Evolutionary conservation across 2,113 vertebrate genomes (phyloP), one percentile per base, ranked within the genome.

Genomic region (Erpornis zantholeuca): DNA sequence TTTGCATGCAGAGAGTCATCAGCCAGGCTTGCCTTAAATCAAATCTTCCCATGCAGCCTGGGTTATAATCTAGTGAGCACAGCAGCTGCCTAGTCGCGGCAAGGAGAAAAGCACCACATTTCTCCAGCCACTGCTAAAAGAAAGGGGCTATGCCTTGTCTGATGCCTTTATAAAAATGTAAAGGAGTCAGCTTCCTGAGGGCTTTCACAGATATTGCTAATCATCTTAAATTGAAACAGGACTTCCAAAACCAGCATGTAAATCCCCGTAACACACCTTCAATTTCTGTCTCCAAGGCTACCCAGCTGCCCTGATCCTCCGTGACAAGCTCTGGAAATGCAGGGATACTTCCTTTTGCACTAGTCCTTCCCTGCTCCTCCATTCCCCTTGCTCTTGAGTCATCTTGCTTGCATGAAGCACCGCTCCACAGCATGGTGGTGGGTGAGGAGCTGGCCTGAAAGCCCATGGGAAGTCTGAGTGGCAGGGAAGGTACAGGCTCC

Each of bases 11-110:
- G 83, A 88, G 80, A 94, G 72, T 94, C 93, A 95, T 94, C 90
- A 96, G 88, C 82, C 85, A 94, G 93, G 60, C 82, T 95, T 89
- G 94, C 90, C 92, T 93, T 95, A 95, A 94, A 96, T 92, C 82
- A 94, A 93, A 92, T 90, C 85, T 95, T 96, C 82, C 84, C 90
- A 75, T 94, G 92, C 75, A 94, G 96, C 85, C 86, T 84, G 88
- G 84, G 75, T 73, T 89, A 73, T 84, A 91, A 95, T 86, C 76
- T 73, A 90, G 78, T 8, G 12, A 94, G 71, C 64, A 90, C 73
- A 96, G 94, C 85, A 91, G 88, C 86, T 94, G 86, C 77, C 70
- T 95, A 23, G 57, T 82, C 53, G 38, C 59, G 77, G 64, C 63
- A 64, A 91, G 75, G 59, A 78, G 78, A 95, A 95, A 96, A 95